Evolutionary conservation across 2,113 vertebrate genomes (phyloP), one percentile per base, ranked within the genome.

Genomic region (Piprites chloris): DNA sequence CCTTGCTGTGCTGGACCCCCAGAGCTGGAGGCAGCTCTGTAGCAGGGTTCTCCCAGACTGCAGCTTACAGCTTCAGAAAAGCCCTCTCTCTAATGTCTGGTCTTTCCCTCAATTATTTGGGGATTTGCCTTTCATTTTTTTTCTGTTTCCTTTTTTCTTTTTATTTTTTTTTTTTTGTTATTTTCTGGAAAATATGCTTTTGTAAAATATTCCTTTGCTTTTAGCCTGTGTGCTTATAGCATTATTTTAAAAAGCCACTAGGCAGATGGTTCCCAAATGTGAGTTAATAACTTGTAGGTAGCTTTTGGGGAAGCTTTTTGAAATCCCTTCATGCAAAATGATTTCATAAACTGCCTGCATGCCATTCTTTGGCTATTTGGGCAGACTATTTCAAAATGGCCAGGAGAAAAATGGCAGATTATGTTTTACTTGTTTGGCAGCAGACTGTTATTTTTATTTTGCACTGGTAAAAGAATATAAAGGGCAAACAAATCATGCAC

Each of bases 251-350:
- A 96, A 95, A 95, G 62, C 74, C n/a, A 82, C 62, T 62, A 65
- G 89, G 87, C 85, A 92, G 91, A 95, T 94, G 84, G 80, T 79
- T n/a, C 87, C 69, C 84, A 91, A 95, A 89, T 94, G 53, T 82
- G 77, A 87, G 37, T 91, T 87, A 85, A 89, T 87, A 85, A 95
- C 77, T 87, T 75, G 61, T 95, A 85, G 77, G 81, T 95, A 93
- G 95, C 85, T 94, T 94, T 94, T 92, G 87, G 52, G 69, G 81
- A 95, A 97, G 88, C 84, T 95, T 95, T 97, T 69, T 85, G 28
- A 95, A 96, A 94, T 92, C 81, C 23, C 49, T 72, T 85, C 89
- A 91, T 69, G 94, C 77, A 93, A 91, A 95, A 92, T 85, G 58
- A 89, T 97, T 96, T 92, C 16, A 14, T 41, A 82, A 82, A 82